Percentiles rank a stretch among this genome's conserved stretches.
These are phyloP conservation scores for Pseudomyrmex flavicornis DNA, from an alignment of 1,140 invertebrate genomes.

Conservation along the genomic window DNA sequence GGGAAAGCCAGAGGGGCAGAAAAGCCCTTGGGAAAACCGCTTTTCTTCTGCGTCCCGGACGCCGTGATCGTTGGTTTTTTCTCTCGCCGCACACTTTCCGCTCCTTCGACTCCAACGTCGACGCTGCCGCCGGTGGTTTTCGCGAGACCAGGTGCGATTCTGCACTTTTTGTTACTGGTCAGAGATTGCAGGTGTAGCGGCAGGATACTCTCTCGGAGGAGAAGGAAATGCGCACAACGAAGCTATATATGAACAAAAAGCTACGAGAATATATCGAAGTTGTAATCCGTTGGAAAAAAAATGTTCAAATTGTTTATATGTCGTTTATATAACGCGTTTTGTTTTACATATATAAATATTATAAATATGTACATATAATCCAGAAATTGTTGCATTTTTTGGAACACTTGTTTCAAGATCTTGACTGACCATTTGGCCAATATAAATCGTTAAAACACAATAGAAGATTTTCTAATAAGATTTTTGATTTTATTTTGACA, in stretches of 20 bases:
- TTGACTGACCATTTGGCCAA: too few species aligned
- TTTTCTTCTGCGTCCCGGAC: slow-evolving; percentile 43
- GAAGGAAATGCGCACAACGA: not conserved
- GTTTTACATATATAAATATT: not conserved
- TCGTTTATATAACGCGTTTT: not conserved
- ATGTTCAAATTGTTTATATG: not conserved
- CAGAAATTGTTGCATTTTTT: not conserved
- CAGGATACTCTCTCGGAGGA: slow-evolving; percentile 3
- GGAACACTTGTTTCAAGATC: too few species aligned
- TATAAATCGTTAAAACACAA: too few species aligned
- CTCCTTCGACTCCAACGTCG: slow-evolving; percentile 40
- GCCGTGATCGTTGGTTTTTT: slow-evolving; percentile 50
- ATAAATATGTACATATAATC: too few species aligned
- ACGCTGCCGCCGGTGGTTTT: slow-evolving; percentile 19
- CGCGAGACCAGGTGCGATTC: slow-evolving; percentile 49
- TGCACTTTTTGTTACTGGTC: slow-evolving; percentile 22
- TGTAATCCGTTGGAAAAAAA: slow-evolving; percentile 11
- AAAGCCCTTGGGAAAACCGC: slow-evolving; percentile 33
- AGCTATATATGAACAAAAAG: not conserved
- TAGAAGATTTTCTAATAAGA: too few species aligned
- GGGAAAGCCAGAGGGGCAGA: not conserved
- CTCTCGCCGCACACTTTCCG: slow-evolving; percentile 31
- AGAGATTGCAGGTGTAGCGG: slow-evolving; percentile 38
- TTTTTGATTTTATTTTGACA: not conserved
- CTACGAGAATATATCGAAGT: slow-evolving; percentile 30